Evolutionary conservation across 2,888 invertebrate species (phyloP).

Genomic region (Carpatolechia fugitivella): DNA sequence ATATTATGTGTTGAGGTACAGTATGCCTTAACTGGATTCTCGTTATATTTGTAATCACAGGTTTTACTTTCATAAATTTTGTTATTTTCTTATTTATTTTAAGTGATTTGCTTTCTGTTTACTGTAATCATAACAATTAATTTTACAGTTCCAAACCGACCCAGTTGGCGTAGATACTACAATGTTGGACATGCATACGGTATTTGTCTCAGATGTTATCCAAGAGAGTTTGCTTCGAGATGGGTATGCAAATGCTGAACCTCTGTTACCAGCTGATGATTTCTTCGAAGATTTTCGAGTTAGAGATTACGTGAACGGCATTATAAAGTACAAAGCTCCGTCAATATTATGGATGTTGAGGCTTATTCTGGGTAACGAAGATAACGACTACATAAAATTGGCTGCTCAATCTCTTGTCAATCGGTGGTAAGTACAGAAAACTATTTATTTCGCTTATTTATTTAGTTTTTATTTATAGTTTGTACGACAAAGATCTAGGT

Average conservation of each 20-base stretch:
- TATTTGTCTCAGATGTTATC: slow-evolving; percentile 61
- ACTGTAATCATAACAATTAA: no score
- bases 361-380: slow-evolving; percentile 37
- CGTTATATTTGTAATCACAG: no score
- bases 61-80: no score
- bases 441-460: not conserved
- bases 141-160: slow-evolving; percentile 46
- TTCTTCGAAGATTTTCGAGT: slow-evolving; percentile 46
- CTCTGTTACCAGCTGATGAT: slow-evolving; percentile 37
- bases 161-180: slow-evolving; percentile 31
- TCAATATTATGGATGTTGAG: slow-evolving; percentile 56
- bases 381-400: slow-evolving; percentile 45
- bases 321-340: slow-evolving; percentile 56
- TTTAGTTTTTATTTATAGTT: not conserved
- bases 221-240: slow-evolving; percentile 62
- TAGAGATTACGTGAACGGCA: slow-evolving; percentile 43
- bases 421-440: slow-evolving; percentile 36
- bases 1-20: no score
- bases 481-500: no score
- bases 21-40: no score
- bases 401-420: slow-evolving; percentile 45
- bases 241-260: slow-evolving; percentile 34
- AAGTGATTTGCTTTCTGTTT: no score
- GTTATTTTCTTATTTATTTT: no score
- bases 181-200: slow-evolving; percentile 51